Base-by-base conservation (phyloP, 2,113 vertebrate species). In the Pao palembangensis region DNA sequence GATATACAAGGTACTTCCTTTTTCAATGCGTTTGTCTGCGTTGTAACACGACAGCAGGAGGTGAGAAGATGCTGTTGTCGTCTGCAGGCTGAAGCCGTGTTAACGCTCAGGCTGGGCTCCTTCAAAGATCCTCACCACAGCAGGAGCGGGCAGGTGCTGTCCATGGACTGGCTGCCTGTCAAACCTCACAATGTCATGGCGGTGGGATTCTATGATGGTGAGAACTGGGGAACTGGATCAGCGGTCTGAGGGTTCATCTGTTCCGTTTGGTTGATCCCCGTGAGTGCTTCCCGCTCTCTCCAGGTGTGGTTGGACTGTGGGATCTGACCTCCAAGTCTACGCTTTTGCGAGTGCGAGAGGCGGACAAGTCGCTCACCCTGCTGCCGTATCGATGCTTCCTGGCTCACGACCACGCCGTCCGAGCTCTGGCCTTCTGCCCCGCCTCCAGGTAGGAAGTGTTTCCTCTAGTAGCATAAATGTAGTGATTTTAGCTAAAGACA, bases 181-280 rank as follows among this genome's bases (percentile, higher is more conserved):
- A 93, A 94, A 79, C 94, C 95, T 18, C 95, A 98, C 67, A 91
- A 95, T 28, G 68, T 93, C 58, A 81, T 99, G 42, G 96, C 94
- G 8, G 87, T 94, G 6, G 96, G 96, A 21, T 99, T 97, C 74
- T 95, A 93, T 14, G 95, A 98, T 0, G 97, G 97, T 98, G 90
- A 7, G 73, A 57, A 51, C 42, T 42, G 58, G 57, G 61, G 17
- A 41, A 69, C 20, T 6, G 41, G n/a, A 25, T 38, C 0, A 18
- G 8, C 11, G 0, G n/a, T 0, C 10, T 31, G 0, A 53, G 51
- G 5, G 3, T 59, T 59, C 20, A 42, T 51, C 46, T 50, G 23
- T 25, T 25, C 23, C 5, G 23, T 25, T 25, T 25, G 23, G 23
- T n/a, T 25, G 23, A 25, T 5, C 23, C 23, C 5, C 23, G 23